phyloP scores from a whole-genome alignment of 2,888 invertebrate species.

The Drosophila mimetica region DNA sequence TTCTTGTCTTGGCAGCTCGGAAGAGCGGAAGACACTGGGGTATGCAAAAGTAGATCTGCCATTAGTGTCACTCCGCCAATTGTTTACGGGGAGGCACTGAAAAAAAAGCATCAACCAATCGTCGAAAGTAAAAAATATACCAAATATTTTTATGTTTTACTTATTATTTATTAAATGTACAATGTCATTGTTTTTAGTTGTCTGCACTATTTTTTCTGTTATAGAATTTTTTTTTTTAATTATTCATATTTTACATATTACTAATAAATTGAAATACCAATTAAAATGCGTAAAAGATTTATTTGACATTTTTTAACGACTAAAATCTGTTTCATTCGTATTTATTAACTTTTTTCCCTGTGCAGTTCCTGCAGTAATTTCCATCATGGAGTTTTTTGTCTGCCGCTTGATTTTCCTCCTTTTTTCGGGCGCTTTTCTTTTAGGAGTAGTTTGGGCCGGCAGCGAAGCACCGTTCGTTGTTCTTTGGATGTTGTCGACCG shows the following conservation, averaged over 20 bases:
- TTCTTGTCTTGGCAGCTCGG: constrained; percentile 47
- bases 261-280: neutral
- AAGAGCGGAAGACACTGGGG: constrained; percentile 13
- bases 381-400: constrained; percentile 39
- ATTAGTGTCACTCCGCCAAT: constrained; percentile 50
- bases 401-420: constrained; percentile 45
- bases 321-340: neutral
- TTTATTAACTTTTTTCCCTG: neutral
- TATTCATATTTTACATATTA: too few species aligned
- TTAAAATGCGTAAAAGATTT: neutral
- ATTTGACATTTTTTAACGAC: neutral
- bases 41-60: constrained; percentile 36
- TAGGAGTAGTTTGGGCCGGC: constrained; percentile 19
- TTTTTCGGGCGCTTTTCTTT: constrained; percentile 26
- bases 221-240: neutral
- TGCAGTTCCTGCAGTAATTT: constrained; percentile 45
- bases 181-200: too few species aligned
- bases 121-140: too few species aligned
- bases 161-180: too few species aligned
- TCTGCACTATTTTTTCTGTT: neutral
- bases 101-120: neutral
- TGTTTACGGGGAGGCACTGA: constrained; percentile 53
- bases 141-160: too few species aligned
- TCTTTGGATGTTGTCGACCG: constrained; percentile 58
- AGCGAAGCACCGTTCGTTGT: constrained; percentile 26